Evolutionary conservation across 2,888 invertebrate species (phyloP).

Genomic region (Crossocerus cetratus): DNA sequence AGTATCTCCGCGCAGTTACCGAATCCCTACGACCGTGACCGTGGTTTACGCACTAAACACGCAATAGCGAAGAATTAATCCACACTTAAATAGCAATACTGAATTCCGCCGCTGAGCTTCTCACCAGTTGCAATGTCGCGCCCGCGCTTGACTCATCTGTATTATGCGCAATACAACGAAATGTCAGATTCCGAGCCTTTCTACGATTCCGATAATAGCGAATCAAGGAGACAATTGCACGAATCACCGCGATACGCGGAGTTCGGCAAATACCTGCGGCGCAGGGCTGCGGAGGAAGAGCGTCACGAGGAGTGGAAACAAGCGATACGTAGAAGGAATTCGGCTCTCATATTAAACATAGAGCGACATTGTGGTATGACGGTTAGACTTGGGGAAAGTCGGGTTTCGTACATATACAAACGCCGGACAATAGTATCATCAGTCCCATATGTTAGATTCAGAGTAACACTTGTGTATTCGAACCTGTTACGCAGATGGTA

Average conservation of each 20-base stretch:
- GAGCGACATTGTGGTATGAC: constrained; percentile 32
- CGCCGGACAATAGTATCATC: not conserved
- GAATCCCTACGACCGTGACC: too few relatives aligned
- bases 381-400: constrained; percentile 11
- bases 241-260: constrained; percentile 13
- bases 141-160: constrained; percentile 28
- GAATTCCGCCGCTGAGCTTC: too few relatives aligned
- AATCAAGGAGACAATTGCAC: not conserved
- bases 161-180: constrained; percentile 21
- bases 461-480: constrained; percentile 32
- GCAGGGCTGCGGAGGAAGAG: constrained; percentile 10
- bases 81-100: too few relatives aligned
- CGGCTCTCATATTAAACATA: not conserved
- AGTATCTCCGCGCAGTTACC: too few relatives aligned
- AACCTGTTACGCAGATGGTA: constrained; percentile 44
- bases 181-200: constrained; percentile 9
- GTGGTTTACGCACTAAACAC: too few relatives aligned
- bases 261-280: constrained; percentile 13
- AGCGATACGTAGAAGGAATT: constrained; percentile 35
- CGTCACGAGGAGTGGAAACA: not conserved
- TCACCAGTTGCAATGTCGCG: too few relatives aligned
- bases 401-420: constrained; percentile 34
- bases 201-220: constrained; percentile 31
- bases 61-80: too few relatives aligned
- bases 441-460: constrained; percentile 31